Evolutionary conservation across 53 echinoderm and acorn worm genomes (phyloP).

Genomic region (Arbacia lixula): DNA sequence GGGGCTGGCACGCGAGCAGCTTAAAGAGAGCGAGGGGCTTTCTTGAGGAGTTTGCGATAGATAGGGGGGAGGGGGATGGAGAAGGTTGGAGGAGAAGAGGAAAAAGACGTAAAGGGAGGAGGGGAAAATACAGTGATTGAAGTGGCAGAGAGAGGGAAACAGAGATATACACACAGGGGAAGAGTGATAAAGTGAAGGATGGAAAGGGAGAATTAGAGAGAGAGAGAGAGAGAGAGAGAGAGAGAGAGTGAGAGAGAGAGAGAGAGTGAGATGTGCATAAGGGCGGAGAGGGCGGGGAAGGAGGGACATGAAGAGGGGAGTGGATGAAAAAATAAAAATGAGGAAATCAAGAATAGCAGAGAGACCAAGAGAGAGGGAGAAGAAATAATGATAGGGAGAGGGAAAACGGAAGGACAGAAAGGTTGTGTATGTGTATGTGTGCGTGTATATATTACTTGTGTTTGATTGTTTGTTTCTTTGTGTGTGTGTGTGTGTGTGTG

Average conservation of each 20-base stretch:
- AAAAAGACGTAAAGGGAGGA: background rate
- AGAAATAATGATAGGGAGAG: too few species aligned
- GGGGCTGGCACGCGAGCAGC: constrained; percentile 21
- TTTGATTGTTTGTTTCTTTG: too few species aligned
- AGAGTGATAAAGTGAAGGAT: background rate
- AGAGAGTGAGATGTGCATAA: background rate
- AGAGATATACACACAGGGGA: background rate
- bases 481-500: too few species aligned
- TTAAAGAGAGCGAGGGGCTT: too few species aligned
- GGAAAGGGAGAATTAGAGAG: background rate
- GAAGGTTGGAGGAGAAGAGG: background rate
- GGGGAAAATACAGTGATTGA: constrained; percentile 1
- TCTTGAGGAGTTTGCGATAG: too few species aligned
- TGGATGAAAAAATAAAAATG: too few species aligned
- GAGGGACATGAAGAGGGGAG: background rate
- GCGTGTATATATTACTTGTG: too few species aligned
- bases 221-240: background rate
- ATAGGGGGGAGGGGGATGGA: background rate
- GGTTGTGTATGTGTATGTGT: too few species aligned
- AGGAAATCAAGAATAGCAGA: too few species aligned
- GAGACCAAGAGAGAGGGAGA: too few species aligned
- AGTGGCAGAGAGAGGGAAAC: background rate
- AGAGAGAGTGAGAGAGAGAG: background rate
- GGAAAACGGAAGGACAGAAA: too few species aligned
- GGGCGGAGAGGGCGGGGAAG: too few species aligned